phyloP scores from a whole-genome alignment of 92 coral and sea anemone genomes.

The Blastomussa wellsi region DNA sequence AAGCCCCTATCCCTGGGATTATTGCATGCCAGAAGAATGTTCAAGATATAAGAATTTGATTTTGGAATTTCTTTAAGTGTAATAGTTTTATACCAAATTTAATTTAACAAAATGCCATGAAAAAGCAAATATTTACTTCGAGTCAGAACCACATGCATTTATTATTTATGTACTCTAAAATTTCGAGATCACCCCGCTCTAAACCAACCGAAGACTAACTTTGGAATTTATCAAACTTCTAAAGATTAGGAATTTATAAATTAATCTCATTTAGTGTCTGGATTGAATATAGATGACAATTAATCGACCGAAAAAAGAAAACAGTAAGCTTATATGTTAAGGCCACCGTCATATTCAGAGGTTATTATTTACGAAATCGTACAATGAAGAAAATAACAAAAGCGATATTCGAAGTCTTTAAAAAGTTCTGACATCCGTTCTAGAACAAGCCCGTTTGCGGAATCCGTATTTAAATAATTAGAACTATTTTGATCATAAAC shows the following conservation, averaged over 20 bases:
- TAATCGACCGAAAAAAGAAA: background rate
- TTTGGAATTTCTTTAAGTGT: background rate
- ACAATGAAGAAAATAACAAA: background rate
- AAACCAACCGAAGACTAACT: background rate
- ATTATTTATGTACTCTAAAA: conserved; percentile 6
- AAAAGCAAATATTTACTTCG: background rate
- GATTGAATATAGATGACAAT: background rate
- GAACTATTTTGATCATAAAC: conserved; percentile 1
- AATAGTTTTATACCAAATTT: background rate
- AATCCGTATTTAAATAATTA: conserved; percentile 14
- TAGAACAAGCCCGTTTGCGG: background rate
- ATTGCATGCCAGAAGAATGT: background rate
- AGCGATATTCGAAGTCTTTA: background rate
- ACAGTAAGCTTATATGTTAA: background rate
- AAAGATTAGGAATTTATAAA: background rate
- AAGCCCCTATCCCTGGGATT: too few species aligned
- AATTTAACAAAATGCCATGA: background rate
- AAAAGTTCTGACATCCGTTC: background rate
- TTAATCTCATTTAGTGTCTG: conserved; percentile 6
- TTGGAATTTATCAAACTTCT: too few species aligned
- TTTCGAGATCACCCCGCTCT: background rate
- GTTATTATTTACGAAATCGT: background rate
- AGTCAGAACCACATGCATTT: background rate
- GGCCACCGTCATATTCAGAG: too few species aligned
- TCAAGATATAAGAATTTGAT: background rate